A percentile compares a stretch with the other conserved stretches of the same genome.
Evolutionary conservation across 2,797 vertebrate genomes (phyloP).

Genomic region (Sebastes hopkinsi): DNA sequence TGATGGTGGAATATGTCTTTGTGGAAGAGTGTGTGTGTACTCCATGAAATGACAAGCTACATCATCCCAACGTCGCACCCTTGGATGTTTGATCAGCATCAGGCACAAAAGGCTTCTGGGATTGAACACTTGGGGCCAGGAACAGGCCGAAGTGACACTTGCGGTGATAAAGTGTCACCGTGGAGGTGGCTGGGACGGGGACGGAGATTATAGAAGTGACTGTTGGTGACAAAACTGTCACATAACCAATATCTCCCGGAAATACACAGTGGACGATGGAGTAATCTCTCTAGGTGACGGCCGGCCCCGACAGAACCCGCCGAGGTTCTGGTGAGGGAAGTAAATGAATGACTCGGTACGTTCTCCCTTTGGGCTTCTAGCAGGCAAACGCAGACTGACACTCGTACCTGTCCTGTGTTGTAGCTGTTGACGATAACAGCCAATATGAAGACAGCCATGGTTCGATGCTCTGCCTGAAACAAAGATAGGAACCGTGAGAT

Average conservation of each 20-base stretch:
- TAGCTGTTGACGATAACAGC: slow-evolving; percentile 98
- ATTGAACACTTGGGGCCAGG: slow-evolving; percentile 33
- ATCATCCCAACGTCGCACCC: slow-evolving; percentile 28
- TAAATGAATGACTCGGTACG: slow-evolving; percentile 19
- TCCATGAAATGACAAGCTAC: slow-evolving; percentile 45
- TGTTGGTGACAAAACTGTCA: slow-evolving; percentile 58
- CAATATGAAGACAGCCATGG: slow-evolving; percentile 97
- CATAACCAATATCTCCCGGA: slow-evolving; percentile 55
- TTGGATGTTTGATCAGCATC: slow-evolving; percentile 45
- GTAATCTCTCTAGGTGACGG: slow-evolving; percentile 51
- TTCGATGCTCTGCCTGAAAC: slow-evolving; percentile 94
- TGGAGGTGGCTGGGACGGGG: slow-evolving; percentile 33
- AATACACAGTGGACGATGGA: slow-evolving; percentile 44
- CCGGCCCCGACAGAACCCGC: slow-evolving; percentile 21
- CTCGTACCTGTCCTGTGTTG: slow-evolving; percentile 91
- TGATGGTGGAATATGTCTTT: slow-evolving; percentile 27
- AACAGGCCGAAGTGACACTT: slow-evolving; percentile 44
- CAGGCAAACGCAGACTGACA: neutral
- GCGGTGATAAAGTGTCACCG: slow-evolving; percentile 51
- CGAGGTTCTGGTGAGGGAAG: slow-evolving; percentile 15
- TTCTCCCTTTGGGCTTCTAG: neutral
- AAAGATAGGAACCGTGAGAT: neutral
- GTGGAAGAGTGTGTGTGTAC: neutral
- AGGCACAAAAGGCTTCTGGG: slow-evolving; percentile 57
- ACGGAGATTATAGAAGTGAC: slow-evolving; percentile 56